phyloP scores from a whole-genome alignment of 92 coral and sea anemone species.

The Zoanthus solanderi region DNA sequence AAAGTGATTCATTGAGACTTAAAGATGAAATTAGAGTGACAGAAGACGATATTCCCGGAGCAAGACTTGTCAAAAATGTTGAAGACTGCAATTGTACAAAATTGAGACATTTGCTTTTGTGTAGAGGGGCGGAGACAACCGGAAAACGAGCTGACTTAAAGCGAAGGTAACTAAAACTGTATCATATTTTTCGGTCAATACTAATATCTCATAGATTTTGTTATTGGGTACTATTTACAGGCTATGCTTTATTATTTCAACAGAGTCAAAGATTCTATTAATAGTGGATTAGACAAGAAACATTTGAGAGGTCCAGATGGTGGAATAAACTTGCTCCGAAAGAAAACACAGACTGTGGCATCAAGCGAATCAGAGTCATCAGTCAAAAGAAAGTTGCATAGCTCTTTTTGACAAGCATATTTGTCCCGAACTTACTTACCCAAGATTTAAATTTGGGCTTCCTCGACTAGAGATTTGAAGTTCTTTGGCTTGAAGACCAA shows the following conservation, averaged over 20 bases:
- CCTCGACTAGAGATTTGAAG: not conserved
- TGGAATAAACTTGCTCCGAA: slow-evolving; percentile 13
- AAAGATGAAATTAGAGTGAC: too few relatives aligned
- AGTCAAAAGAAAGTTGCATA: slow-evolving; percentile 16
- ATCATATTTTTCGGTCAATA: slow-evolving; percentile 6
- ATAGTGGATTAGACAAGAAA: slow-evolving; percentile 55
- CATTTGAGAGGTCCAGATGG: slow-evolving; percentile 57
- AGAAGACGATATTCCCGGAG: slow-evolving; percentile 49
- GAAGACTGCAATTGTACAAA: not conserved
- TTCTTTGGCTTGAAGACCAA: not conserved
- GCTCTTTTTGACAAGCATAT: slow-evolving; percentile 50
- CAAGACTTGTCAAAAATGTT: slow-evolving; percentile 6
- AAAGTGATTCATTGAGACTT: too few relatives aligned
- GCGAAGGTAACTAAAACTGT: not conserved
- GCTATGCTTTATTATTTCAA: not conserved
- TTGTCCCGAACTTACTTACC: slow-evolving; percentile 68
- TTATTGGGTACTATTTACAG: not conserved
- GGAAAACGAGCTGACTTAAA: too few relatives aligned
- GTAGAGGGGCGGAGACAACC: too few relatives aligned
- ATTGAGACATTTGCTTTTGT: not conserved
- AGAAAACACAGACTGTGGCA: slow-evolving; percentile 50
- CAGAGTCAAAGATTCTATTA: slow-evolving; percentile 65
- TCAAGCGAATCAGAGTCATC: not conserved
- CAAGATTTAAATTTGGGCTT: slow-evolving; percentile 59
- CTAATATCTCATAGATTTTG: not conserved